A percentile compares a stretch with the other conserved stretches of the same genome.
Conservation (phyloP, 2,113 vertebrate genomes). For the Sarotherodon lohbergeri region DNA sequence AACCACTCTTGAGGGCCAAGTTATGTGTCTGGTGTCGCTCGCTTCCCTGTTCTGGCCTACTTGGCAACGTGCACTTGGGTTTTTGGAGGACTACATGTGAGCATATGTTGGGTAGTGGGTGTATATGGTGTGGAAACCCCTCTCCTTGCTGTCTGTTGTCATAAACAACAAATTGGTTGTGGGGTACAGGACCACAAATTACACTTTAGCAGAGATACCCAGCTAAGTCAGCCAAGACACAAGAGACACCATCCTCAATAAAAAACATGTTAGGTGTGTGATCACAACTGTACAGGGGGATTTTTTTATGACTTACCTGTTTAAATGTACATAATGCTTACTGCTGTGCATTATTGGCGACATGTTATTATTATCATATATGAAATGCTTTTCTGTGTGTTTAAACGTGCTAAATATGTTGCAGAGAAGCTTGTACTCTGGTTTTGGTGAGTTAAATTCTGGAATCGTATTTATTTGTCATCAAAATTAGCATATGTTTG, state of each 20-base stretch:
- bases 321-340: not conserved
- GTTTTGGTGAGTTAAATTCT: not conserved
- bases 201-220: not conserved
- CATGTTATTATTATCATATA: not conserved
- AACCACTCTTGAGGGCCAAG: not conserved
- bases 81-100: not conserved
- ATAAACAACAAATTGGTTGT: not conserved
- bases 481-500: not conserved
- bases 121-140: not conserved
- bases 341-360: not conserved
- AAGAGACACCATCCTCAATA: not conserved
- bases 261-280: not conserved
- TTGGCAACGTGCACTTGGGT: not conserved
- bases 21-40: rapidly evolving
- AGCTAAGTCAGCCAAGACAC: not conserved
- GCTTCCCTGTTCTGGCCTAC: not conserved
- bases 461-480: not conserved
- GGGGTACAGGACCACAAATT: not conserved
- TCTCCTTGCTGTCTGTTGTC: not conserved
- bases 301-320: not conserved
- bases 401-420: not conserved
- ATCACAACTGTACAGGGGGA: not conserved
- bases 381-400: not conserved
- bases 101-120: not conserved
- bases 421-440: not conserved